phyloP scores from a whole-genome alignment of 2,113 vertebrate species.

The Phylloscopus trochiloides region DNA sequence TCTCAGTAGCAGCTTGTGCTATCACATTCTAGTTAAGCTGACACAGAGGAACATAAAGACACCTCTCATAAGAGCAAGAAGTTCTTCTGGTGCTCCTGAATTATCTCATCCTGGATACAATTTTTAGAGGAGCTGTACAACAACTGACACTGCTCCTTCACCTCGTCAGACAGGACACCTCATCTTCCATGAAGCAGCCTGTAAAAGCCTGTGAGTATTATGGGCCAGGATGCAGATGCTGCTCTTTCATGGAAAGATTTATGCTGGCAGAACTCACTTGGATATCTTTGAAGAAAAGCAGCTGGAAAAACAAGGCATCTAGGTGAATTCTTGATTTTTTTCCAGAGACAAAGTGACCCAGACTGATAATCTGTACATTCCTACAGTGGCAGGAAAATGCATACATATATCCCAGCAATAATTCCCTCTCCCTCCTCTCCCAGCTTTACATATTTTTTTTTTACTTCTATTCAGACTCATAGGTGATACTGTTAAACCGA shows the following conservation, averaged over 20 bases:
- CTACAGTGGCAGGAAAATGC: neutral
- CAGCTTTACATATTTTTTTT: neutral
- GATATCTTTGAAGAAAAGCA: slow-evolving; percentile 6
- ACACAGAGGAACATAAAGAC: neutral
- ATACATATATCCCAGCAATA: neutral
- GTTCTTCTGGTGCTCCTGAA: neutral
- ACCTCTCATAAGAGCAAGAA: neutral
- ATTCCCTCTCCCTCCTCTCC: neutral
- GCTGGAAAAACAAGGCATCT: neutral
- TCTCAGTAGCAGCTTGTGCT: neutral
- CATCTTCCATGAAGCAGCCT: neutral
- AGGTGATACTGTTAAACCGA: neutral
- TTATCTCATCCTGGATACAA: neutral
- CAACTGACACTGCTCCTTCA: neutral
- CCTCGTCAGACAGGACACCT: neutral
- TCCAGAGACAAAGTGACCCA: neutral
- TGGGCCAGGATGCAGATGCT: neutral
- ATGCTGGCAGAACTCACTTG: neutral
- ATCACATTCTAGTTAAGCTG: neutral
- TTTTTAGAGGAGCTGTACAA: neutral
- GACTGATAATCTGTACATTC: neutral
- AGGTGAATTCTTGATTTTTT: neutral
- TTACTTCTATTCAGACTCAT: neutral
- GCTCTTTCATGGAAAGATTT: neutral
- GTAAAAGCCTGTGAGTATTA: neutral